Evolutionary conservation across 2,888 invertebrate genomes (phyloP).

Genomic region (Lasioglossum calceatum): DNA sequence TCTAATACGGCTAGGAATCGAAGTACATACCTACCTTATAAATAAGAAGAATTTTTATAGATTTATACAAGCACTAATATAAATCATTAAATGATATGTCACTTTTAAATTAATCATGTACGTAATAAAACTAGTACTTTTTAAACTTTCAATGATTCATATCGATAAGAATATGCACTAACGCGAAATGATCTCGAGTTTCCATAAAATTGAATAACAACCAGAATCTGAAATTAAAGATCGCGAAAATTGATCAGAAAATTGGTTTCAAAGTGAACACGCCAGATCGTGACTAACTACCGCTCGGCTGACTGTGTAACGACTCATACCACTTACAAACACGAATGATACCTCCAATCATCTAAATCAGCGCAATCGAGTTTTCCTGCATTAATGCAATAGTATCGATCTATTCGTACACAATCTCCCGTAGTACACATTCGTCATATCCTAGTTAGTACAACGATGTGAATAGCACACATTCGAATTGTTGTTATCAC

Average conservation of each 20-base stretch:
- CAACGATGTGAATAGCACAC: neutral
- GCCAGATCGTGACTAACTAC: neutral
- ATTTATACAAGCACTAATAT: neutral
- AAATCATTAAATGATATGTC: neutral
- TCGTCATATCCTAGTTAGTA: neutral
- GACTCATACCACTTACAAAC: conserved; percentile 56
- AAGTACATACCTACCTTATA: neutral
- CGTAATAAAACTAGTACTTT: neutral
- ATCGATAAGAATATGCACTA: too few relatives aligned
- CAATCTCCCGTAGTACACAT: neutral
- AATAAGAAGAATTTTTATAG: neutral
- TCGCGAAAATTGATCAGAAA: neutral
- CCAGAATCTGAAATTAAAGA: neutral
- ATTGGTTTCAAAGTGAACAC: neutral
- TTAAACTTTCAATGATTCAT: neutral
- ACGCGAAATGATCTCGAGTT: neutral
- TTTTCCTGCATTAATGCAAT: conserved; percentile 1
- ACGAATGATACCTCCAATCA: conserved; percentile 26
- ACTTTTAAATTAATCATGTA: neutral
- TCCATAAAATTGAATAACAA: neutral
- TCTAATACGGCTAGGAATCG: neutral
- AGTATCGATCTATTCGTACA: neutral
- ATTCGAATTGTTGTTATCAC: neutral
- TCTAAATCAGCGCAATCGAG: neutral
- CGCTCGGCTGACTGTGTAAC: conserved; percentile 46